Conservation (phyloP, 1,140 invertebrate genomes). For the Drosophila burlai region DNA sequence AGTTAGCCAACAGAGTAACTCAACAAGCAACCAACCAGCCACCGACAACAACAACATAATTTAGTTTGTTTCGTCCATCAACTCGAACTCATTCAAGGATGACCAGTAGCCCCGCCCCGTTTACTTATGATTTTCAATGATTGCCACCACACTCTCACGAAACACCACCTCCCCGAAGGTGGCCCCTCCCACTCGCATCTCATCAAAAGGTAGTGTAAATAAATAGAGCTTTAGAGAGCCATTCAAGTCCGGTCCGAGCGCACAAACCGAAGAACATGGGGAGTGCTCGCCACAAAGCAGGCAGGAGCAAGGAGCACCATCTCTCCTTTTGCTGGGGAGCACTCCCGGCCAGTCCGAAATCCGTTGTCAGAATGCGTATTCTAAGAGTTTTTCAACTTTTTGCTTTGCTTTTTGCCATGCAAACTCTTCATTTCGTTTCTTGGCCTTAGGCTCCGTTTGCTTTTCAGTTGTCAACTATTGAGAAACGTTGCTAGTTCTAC, state of each 20-base stretch:
- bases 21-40: slow-evolving; percentile 11
- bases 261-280: background rate
- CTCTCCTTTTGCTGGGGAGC: background rate
- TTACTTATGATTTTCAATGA: slow-evolving; percentile 25
- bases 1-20: slow-evolving; percentile 19
- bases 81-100: slow-evolving; percentile 33
- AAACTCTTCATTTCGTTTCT: slow-evolving; percentile 32
- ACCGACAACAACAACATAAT: slow-evolving; percentile 6
- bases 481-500: slow-evolving; percentile 85
- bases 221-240: slow-evolving; percentile 36
- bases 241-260: slow-evolving; percentile 30
- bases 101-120: slow-evolving; percentile 6
- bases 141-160: slow-evolving; percentile 29
- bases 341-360: slow-evolving; percentile 21
- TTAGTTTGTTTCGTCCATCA: slow-evolving; percentile 38
- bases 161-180: slow-evolving; percentile 14
- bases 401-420: slow-evolving; percentile 40
- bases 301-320: no score
- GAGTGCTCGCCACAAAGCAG: background rate
- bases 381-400: slow-evolving; percentile 12
- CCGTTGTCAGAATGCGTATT: slow-evolving; percentile 32
- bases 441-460: slow-evolving; percentile 36
- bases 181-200: slow-evolving; percentile 13
- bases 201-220: slow-evolving; percentile 53
- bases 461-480: slow-evolving; percentile 49